A percentile compares a stretch with the other conserved stretches of the same genome.
phyloP scores from a whole-genome alignment of 1,140 invertebrate genomes.

The Nasonia longicornis region DNA sequence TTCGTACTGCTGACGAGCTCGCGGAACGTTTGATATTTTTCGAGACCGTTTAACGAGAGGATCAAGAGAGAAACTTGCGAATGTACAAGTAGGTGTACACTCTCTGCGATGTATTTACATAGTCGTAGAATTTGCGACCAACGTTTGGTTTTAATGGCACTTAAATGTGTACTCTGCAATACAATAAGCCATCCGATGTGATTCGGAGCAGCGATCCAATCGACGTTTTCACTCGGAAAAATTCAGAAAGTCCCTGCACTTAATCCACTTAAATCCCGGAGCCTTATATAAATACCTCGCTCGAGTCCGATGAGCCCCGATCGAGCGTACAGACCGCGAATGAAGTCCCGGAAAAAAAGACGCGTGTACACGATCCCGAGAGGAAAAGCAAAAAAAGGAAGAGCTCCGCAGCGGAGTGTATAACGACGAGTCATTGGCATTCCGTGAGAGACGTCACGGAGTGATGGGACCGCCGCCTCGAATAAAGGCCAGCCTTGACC shows the following conservation, averaged over 20 bases:
- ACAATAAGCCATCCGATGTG: too few relatives aligned
- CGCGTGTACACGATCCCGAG: too few relatives aligned
- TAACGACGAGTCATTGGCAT: slow-evolving; percentile 37
- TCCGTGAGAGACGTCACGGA: slow-evolving; percentile 21
- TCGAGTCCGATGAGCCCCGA: neutral
- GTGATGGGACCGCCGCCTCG: neutral
- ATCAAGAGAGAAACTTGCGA: neutral
- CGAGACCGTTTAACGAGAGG: neutral
- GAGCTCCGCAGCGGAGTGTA: neutral
- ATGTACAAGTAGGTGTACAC: neutral
- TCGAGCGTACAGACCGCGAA: slow-evolving; percentile 3
- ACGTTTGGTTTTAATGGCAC: too few relatives aligned
- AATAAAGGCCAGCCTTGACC: slow-evolving; percentile 40
- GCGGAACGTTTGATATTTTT: neutral
- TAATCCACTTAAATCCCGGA: neutral
- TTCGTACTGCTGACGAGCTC: neutral
- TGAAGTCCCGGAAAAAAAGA: neutral
- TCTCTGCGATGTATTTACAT: neutral
- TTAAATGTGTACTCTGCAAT: too few relatives aligned
- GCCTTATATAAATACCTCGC: neutral
- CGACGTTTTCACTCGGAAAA: neutral
- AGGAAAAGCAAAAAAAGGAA: neutral
- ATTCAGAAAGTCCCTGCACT: neutral
- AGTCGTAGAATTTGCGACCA: too few relatives aligned
- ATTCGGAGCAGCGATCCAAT: neutral